A percentile compares a stretch with the other conserved stretches of the same genome.
phyloP scores from a whole-genome alignment of 2,888 invertebrate species.

The Atherix ibis region DNA sequence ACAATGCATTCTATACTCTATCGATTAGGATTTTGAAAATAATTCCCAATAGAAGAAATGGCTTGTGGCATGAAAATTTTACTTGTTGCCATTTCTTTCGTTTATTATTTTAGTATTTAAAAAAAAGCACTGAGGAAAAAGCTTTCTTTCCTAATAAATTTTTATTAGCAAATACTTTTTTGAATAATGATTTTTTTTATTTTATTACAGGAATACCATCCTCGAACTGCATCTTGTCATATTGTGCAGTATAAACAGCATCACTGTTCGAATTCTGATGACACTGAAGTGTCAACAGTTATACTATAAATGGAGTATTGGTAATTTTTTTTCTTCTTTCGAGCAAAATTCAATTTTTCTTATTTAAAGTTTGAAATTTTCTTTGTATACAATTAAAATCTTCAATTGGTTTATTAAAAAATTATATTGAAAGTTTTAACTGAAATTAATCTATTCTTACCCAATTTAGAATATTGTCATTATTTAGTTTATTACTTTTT shows the following conservation, averaged over 20 bases:
- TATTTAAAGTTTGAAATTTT: constrained; percentile 3
- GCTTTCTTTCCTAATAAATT: no score
- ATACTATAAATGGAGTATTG: constrained; percentile 9
- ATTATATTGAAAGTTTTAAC: no score
- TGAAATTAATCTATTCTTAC: no score
- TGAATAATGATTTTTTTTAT: background rate
- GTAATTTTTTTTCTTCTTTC: constrained; percentile 8
- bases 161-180: no score
- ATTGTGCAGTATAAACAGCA: constrained; percentile 27
- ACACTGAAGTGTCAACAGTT: constrained; percentile 21
- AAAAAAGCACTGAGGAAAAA: no score
- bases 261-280: constrained; percentile 16
- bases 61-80: no score
- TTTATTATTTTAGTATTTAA: no score
- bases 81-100: no score
- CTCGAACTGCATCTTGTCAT: constrained; percentile 33
- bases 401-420: background rate
- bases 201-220: constrained; percentile 27
- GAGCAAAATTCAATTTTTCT: constrained; percentile 1
- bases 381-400: constrained; percentile 1
- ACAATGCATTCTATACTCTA: no score
- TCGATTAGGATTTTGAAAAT: no score
- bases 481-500: constrained; percentile 2
- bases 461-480: no score
- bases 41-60: no score